Conservation (phyloP, 2,113 vertebrate genomes). For the Bujurquina vittata region DNA sequence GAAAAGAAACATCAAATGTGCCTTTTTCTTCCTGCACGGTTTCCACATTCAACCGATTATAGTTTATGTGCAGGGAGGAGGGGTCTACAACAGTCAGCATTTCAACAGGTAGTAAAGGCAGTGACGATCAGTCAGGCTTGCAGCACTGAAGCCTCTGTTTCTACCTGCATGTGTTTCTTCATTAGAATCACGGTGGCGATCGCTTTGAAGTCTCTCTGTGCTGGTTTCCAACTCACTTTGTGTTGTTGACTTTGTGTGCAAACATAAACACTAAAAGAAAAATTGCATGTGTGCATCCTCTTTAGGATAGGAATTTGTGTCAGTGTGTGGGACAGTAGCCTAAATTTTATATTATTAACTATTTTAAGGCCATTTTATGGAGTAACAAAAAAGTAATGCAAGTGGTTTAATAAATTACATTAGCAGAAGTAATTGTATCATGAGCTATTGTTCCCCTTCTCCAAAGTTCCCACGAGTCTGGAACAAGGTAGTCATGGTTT, state of each 20-base stretch:
- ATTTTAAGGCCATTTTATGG: neutral
- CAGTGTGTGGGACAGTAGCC: neutral
- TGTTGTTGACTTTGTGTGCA: neutral
- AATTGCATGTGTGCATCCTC: rapidly evolving
- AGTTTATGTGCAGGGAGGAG: neutral
- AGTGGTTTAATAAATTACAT: neutral
- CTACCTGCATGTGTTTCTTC: neutral
- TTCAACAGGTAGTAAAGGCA: neutral
- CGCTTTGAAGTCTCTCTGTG: neutral
- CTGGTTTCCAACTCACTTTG: neutral
- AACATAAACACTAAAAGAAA: neutral
- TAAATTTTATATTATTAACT: neutral
- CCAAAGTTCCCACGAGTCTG: neutral
- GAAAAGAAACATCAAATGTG: neutral
- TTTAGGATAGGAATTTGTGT: neutral
- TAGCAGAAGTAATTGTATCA: neutral
- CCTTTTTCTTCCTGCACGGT: neutral
- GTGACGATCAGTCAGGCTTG: rapidly evolving
- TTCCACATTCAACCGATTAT: neutral
- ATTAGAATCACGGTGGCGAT: neutral
- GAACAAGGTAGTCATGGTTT: neutral
- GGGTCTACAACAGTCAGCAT: neutral
- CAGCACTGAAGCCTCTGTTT: neutral
- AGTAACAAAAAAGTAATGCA: neutral
- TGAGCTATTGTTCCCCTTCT: neutral